A percentile compares a stretch with the other conserved stretches of the same genome.
Evolutionary conservation across 2,113 vertebrate genomes (phyloP).

Genomic region (Scomber scombrus): DNA sequence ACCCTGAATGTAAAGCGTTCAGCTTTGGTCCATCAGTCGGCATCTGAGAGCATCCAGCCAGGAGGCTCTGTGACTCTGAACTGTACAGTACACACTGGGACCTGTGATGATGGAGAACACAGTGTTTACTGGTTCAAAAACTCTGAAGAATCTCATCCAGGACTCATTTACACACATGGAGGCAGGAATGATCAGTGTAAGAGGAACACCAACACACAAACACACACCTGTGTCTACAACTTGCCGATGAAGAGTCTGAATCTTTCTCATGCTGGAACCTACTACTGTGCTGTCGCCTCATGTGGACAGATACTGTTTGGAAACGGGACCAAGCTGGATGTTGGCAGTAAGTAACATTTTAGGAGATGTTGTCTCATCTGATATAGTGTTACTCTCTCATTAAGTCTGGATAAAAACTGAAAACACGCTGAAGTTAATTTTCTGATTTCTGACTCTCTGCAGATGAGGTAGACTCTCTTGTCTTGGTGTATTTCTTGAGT

Average conservation of each 20-base stretch:
- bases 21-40: not conserved
- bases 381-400: not conserved
- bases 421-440: too few relatives aligned
- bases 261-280: too few relatives aligned
- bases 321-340: constrained; percentile 25
- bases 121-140: constrained; percentile 77
- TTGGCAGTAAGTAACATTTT: not conserved
- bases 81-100: too few relatives aligned
- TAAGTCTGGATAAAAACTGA: too few relatives aligned
- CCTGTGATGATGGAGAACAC: constrained; percentile 53
- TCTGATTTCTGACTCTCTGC: too few relatives aligned
- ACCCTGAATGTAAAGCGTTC: constrained; percentile 13
- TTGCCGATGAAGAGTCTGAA: constrained; percentile 31
- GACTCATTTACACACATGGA: constrained; percentile 61
- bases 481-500: too few relatives aligned
- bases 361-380: not conserved
- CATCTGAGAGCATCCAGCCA: not conserved
- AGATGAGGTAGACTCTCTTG: too few relatives aligned
- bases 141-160: constrained; percentile 28
- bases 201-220: too few relatives aligned
- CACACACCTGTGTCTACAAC: constrained; percentile 49
- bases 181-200: constrained; percentile 48
- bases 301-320: constrained; percentile 39
- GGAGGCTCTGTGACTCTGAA: too few relatives aligned
- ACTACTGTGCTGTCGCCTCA: too few relatives aligned